A percentile compares a stretch with the other conserved stretches of the same genome.
Conservation (phyloP, 2,797 vertebrate species). For the Eleutherodactylus coqui region DNA sequence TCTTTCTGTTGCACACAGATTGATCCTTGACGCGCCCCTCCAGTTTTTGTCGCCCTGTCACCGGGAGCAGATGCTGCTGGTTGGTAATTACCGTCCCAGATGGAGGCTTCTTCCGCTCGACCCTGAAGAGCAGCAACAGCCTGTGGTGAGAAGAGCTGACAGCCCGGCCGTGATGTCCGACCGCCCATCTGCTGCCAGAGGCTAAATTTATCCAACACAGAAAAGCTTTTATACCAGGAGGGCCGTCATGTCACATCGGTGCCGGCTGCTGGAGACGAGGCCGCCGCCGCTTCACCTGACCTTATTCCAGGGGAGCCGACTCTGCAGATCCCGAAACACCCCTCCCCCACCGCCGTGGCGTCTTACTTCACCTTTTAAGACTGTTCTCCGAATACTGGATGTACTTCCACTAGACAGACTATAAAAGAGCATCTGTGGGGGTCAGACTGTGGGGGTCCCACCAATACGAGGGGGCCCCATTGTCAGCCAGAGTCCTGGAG, state of each 20-base stretch:
- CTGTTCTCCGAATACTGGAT: not conserved
- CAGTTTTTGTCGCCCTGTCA: slow-evolving; percentile 2
- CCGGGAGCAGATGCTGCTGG: slow-evolving; percentile 31
- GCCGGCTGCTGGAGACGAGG: not conserved
- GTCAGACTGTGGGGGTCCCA: not conserved
- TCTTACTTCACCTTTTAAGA: not conserved
- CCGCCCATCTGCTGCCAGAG: slow-evolving; percentile 20
- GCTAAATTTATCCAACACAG: slow-evolving; percentile 34
- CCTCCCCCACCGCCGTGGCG: not conserved
- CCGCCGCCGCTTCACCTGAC: not conserved
- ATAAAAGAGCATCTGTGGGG: not conserved
- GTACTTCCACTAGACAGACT: not conserved
- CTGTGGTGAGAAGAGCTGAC: slow-evolving; percentile 30
- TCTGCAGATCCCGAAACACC: not conserved
- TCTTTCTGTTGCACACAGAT: not conserved
- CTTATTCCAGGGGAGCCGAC: not conserved
- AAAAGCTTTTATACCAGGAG: slow-evolving; percentile 34
- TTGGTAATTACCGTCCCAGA: slow-evolving; percentile 51
- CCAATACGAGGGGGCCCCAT: too few species aligned
- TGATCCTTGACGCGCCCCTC: not conserved
- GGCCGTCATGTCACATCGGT: not conserved
- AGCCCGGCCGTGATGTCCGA: not conserved
- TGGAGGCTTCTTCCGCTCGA: slow-evolving; percentile 12
- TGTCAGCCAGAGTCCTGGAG: too few species aligned
- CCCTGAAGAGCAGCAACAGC: not conserved